phyloP scores from a whole-genome alignment of 2,797 vertebrate genomes.

The Discoglossus pictus region DNA sequence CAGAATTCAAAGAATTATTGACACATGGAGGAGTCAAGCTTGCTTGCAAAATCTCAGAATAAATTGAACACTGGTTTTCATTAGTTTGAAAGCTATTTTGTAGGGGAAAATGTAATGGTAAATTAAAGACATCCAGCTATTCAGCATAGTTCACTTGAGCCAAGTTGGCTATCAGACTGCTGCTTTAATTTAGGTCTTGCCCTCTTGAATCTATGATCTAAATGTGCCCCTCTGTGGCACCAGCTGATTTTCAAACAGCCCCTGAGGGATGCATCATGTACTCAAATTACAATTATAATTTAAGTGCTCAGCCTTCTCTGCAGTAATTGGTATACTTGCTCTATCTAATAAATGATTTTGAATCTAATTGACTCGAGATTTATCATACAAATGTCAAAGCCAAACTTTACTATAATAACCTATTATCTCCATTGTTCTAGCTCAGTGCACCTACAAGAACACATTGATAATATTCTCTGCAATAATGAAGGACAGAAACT shows the following conservation, averaged over 20 bases:
- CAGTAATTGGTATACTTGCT: slow-evolving; percentile 70
- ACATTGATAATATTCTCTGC: slow-evolving; percentile 61
- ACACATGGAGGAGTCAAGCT: too few relatives aligned
- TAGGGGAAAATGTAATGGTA: too few relatives aligned
- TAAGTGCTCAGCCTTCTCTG: slow-evolving; percentile 66
- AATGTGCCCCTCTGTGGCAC: slow-evolving; percentile 26
- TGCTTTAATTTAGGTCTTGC: slow-evolving; percentile 14
- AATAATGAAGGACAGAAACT: slow-evolving; percentile 60
- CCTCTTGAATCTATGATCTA: slow-evolving; percentile 22
- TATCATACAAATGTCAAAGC: slow-evolving; percentile 74
- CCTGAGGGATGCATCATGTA: slow-evolving; percentile 57
- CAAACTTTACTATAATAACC: slow-evolving; percentile 74
- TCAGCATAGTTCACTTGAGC: background rate
- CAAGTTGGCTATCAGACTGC: slow-evolving; percentile 7
- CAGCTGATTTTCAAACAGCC: slow-evolving; percentile 51
- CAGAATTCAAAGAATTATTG: too few relatives aligned
- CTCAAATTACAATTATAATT: slow-evolving; percentile 71
- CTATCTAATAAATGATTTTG: slow-evolving; percentile 74
- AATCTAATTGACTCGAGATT: slow-evolving; percentile 76
- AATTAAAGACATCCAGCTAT: background rate
- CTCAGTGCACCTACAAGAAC: slow-evolving; percentile 64
- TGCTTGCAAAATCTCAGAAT: too few relatives aligned
- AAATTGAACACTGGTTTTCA: too few relatives aligned
- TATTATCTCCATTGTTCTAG: slow-evolving; percentile 73
- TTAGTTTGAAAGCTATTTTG: too few relatives aligned